Base-by-base conservation (phyloP, 2,888 invertebrate species). In the Brenthis ino region DNA sequence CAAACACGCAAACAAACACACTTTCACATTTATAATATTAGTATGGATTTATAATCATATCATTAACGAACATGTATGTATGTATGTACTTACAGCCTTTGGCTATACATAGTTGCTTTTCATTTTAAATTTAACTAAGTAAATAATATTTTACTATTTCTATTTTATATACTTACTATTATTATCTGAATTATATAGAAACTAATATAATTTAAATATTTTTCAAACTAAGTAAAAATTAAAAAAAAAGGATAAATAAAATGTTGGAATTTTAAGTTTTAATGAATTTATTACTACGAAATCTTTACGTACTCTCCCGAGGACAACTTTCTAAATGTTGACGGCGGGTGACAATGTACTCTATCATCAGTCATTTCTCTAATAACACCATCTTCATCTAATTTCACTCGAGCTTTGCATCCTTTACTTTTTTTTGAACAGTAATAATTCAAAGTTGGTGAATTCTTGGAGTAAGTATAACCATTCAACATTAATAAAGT, bases 231-330 rank as follows among this genome's bases (percentile, higher is more conserved):
- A 43, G 2, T 43, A 8, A 8, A 6, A 43, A 16, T 20, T 6
- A 5, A 14, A 11, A 20, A 13, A 57, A 57, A 0, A 48, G 24
- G 47, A 8, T 48, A 28, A 60, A 60, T 14, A 50, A 8, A 50
- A 28, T n/a, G 51, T 50, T 33, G 0, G 12, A 28, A 8, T 48
- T 37, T 57, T 11, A 43, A 20, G 3, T 48, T 51, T 56, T n/a
- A 12, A 63, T 28, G 50, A 57, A 50, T 20, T 16, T 11, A 56
- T 24, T n/a, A 13, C 1, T 16, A 43, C 11, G 51, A 71, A 61
- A 74, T n/a, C 64, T 69, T 74, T 3, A 72, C 28, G 68, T 70
- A 75, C 24, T 65, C 33, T 33, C 76, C 76, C 5, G 73, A 64
- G 0, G 70, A 24, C 20, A 65, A 58, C 33, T 48, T 60, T 13